A percentile compares a stretch with the other conserved stretches of the same genome.
phyloP scores from a whole-genome alignment of 2,113 vertebrate species.

The Ciconia maguari region DNA sequence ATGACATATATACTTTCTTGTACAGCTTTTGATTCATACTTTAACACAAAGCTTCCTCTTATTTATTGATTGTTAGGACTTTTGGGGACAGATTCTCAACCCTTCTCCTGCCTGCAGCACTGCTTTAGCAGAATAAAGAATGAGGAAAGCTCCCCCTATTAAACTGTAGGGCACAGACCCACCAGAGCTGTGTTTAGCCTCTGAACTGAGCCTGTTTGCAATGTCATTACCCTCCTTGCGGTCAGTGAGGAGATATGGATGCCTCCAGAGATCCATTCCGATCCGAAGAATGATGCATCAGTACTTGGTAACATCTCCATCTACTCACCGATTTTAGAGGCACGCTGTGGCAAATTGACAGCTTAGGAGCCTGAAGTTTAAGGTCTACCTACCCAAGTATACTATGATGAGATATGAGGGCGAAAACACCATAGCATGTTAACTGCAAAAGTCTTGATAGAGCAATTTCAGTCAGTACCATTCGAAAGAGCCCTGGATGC shows the following conservation, averaged over 20 bases:
- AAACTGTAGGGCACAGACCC: not conserved
- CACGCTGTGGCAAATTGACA: not conserved
- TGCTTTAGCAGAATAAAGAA: not conserved
- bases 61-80: slow-evolving; percentile 2
- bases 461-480: not conserved
- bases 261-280: not conserved
- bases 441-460: not conserved
- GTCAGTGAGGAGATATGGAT: not conserved
- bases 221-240: not conserved
- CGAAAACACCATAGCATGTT: not conserved
- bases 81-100: not conserved
- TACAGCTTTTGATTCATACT: not conserved
- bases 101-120: not conserved
- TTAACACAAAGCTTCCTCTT: not conserved
- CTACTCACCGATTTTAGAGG: not conserved
- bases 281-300: not conserved
- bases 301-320: not conserved
- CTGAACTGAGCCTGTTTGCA: not conserved
- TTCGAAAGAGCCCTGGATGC: not conserved
- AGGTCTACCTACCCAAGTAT: not conserved
- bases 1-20: not conserved
- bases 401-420: not conserved
- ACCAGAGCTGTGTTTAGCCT: not conserved
- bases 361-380: not conserved
- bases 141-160: not conserved